Evolutionary conservation across 2,888 invertebrate species (phyloP).

Genomic region (Calameuta filiformis): DNA sequence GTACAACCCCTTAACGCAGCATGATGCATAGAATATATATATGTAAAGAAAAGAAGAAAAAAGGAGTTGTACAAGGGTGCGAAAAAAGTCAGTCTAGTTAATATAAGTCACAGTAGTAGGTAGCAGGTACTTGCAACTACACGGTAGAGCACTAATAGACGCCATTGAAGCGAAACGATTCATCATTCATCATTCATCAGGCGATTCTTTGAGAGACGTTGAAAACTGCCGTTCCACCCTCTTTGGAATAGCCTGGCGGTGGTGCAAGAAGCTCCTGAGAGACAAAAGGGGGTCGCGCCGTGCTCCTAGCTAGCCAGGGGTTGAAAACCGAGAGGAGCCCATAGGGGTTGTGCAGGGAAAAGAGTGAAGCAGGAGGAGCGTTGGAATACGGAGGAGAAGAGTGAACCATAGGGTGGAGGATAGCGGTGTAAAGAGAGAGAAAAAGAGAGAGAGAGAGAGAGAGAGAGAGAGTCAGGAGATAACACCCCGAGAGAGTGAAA

Average conservation of each 20-base stretch:
- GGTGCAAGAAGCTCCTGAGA: conserved; percentile 50
- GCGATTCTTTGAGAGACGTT: conserved; percentile 28
- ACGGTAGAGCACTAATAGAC: no score
- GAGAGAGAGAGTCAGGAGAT: conserved; percentile 12
- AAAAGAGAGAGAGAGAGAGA: conserved; percentile 13
- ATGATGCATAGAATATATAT: background rate
- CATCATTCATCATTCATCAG: conserved; percentile 27
- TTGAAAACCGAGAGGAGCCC: conserved; percentile 23
- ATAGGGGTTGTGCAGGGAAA: conserved; percentile 23
- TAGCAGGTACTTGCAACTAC: background rate
- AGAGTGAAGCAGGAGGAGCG: background rate
- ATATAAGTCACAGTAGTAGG: background rate
- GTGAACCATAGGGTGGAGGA: background rate
- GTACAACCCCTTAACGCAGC: background rate
- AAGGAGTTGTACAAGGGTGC: background rate
- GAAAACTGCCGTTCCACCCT: conserved; percentile 33
- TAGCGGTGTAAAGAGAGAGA: conserved; percentile 14
- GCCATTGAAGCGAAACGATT: background rate
- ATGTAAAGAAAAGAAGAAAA: background rate
- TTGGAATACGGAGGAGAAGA: background rate
- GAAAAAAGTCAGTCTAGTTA: background rate
- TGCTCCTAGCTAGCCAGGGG: conserved; percentile 16
- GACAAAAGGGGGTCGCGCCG: conserved; percentile 33
- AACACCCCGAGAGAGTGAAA: conserved; percentile 13
- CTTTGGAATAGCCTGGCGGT: conserved; percentile 55